phyloP scores from a whole-genome alignment of 2,797 vertebrate species.

The Ctenopoma multispine region DNA sequence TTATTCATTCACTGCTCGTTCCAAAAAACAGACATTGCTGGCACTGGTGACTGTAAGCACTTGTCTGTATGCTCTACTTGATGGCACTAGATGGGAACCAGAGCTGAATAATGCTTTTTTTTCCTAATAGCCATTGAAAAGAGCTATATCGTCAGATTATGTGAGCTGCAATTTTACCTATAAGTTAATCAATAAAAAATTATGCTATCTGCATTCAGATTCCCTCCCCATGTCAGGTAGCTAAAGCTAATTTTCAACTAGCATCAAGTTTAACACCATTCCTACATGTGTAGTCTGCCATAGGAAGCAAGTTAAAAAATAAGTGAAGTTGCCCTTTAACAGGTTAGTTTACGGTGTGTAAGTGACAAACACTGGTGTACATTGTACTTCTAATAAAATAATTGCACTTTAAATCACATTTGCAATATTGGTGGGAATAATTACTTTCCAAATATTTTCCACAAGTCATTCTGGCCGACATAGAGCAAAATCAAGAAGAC shows the following conservation, averaged over 20 bases:
- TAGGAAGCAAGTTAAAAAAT: too few relatives aligned
- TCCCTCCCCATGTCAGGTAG: too few relatives aligned
- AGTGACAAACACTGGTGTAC: too few relatives aligned
- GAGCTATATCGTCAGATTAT: neutral
- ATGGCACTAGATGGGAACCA: neutral
- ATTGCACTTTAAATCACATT: neutral
- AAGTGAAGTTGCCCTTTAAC: too few relatives aligned
- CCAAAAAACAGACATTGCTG: too few relatives aligned
- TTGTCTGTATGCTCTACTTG: neutral
- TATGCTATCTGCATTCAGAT: neutral
- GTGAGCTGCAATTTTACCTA: neutral
- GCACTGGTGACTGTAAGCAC: neutral
- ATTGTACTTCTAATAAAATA: neutral
- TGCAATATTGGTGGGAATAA: neutral
- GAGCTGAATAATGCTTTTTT: neutral
- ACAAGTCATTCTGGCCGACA: neutral
- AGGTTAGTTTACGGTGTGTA: too few relatives aligned
- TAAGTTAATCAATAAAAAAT: too few relatives aligned
- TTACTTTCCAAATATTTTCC: neutral
- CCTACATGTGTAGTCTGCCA: too few relatives aligned
- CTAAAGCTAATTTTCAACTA: too few relatives aligned
- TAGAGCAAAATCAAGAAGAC: slow-evolving; percentile 10
- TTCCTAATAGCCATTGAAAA: neutral
- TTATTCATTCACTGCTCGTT: too few relatives aligned
- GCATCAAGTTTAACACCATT: too few relatives aligned